phyloP scores from a whole-genome alignment of 2,797 vertebrate species.

The Epinephelus coioides region DNA sequence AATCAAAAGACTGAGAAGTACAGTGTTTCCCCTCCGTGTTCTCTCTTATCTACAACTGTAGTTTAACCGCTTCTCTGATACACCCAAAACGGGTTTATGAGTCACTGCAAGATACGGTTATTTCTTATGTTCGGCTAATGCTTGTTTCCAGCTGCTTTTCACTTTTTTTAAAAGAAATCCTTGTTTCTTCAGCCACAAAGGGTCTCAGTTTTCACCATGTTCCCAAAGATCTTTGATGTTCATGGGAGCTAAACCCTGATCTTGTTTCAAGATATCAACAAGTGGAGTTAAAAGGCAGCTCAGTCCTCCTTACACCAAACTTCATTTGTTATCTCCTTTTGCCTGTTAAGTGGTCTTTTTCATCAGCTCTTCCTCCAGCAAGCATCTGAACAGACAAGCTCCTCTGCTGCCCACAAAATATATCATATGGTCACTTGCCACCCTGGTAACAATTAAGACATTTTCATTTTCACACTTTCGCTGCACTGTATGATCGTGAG shows the following conservation, averaged over 20 bases:
- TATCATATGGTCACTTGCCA: slow-evolving; percentile 24
- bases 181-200: slow-evolving; percentile 19
- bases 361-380: slow-evolving; percentile 25
- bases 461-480: slow-evolving; percentile 4
- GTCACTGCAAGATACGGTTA: slow-evolving; percentile 19
- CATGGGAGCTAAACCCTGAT: slow-evolving; percentile 24
- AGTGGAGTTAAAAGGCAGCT: slow-evolving; percentile 41
- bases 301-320: slow-evolving; percentile 18
- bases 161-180: not conserved
- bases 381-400: slow-evolving; percentile 21
- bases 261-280: slow-evolving; percentile 46
- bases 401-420: slow-evolving; percentile 16
- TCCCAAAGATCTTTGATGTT: slow-evolving; percentile 24
- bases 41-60: slow-evolving; percentile 33
- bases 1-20: slow-evolving; percentile 61
- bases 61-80: slow-evolving; percentile 53
- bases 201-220: slow-evolving; percentile 11
- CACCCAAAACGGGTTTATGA: slow-evolving; percentile 32
- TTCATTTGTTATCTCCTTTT: slow-evolving; percentile 23
- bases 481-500: not conserved
- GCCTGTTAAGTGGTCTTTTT: slow-evolving; percentile 41
- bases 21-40: slow-evolving; percentile 16
- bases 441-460: slow-evolving; percentile 13
- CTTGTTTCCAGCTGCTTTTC: slow-evolving; percentile 31
- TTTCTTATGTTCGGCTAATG: slow-evolving; percentile 19